These are phyloP conservation scores for Myripristis jacobus DNA, from an alignment of 2,797 vertebrate species.

Conservation along the genomic window DNA sequence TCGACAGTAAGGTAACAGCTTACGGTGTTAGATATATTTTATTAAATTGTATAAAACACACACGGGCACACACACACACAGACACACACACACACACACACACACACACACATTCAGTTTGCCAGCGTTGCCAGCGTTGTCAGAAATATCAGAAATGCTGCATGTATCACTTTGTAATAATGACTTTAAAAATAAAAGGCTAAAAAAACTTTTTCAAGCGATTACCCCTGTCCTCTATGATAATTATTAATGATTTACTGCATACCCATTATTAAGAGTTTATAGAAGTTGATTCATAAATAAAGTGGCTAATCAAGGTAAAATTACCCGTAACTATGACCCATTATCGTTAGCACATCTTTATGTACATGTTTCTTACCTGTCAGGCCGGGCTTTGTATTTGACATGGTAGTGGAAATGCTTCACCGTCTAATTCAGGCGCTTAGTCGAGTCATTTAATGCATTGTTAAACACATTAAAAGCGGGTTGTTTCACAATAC, in stretches of 20 bases:
- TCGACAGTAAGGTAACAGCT: constrained; percentile 19
- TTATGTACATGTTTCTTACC: constrained; percentile 22
- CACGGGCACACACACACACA: not conserved
- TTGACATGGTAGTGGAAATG: constrained; percentile 41
- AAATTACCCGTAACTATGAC: too few relatives aligned
- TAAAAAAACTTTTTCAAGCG: too few relatives aligned
- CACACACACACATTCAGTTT: too few relatives aligned
- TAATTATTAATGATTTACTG: too few relatives aligned
- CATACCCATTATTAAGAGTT: too few relatives aligned
- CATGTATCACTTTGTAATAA: too few relatives aligned
- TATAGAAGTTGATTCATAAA: too few relatives aligned
- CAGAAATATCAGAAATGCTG: too few relatives aligned
- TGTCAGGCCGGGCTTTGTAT: constrained; percentile 31
- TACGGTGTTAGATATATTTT: constrained; percentile 22
- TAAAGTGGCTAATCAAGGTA: too few relatives aligned
- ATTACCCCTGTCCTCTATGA: too few relatives aligned
- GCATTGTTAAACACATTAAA: constrained; percentile 76
- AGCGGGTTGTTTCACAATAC: constrained; percentile 60
- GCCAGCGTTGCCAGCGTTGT: too few relatives aligned
- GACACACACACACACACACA: not conserved
- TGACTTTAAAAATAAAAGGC: too few relatives aligned
- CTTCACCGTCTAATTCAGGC: constrained; percentile 54
- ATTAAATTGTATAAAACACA: constrained; percentile 35
- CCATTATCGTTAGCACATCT: constrained; percentile 17
- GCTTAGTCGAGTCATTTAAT: constrained; percentile 73